Base-by-base conservation (phyloP, 2,113 vertebrate genomes). In the Globicephala melas region DNA sequence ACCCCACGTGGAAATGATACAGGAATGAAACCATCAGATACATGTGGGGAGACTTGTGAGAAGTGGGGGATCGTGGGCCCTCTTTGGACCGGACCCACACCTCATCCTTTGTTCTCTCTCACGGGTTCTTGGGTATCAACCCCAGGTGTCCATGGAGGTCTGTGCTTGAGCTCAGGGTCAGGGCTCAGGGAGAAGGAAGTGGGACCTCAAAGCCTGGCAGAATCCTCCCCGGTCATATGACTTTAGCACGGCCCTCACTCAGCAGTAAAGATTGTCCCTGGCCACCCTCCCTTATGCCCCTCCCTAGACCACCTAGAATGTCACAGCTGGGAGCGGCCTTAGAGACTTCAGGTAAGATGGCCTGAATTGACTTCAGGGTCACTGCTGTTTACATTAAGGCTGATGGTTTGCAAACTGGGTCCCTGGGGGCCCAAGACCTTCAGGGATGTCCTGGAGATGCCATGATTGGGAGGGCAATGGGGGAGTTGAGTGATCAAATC, bases 1-100 rank as follows among this genome's bases (percentile, higher is more conserved):
- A 31, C 0, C 25, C 44, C 5, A 8, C 2, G 0, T 25, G 80
- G 89, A 62, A 31, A 21, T 3, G 21, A 15, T 10, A 4, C 7
- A 47, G 33, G 23, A 68, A 63, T 5, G 26, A 63, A 53, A 53
- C 38, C 55, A 14, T n/a, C 6, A 1, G 62, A 60, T 11, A 21
- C 33, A 6, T 0, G 9, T 12, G 13, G 55, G 21, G 70, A 92
- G 80, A 15, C 47, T 47, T 5, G 10, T 8, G n/a, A 50, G 20
- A 25, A 33, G 77, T 36, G 1, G 88, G 82, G 53, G 28, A 25
- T 55, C 2, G 9, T 14, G 11, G 36, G 14, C 2, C 7, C 25
- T 44, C 71, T 68, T 33, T 26, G 20, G 33, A 25, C 4, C 2
- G 11, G 41, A 83, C 31, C 26, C 71, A 38, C 28, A 63, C 6